Percentiles rank a stretch among this genome's conserved stretches.
phyloP scores from a whole-genome alignment of 2,797 vertebrate genomes.

The Leuciscus waleckii region DNA sequence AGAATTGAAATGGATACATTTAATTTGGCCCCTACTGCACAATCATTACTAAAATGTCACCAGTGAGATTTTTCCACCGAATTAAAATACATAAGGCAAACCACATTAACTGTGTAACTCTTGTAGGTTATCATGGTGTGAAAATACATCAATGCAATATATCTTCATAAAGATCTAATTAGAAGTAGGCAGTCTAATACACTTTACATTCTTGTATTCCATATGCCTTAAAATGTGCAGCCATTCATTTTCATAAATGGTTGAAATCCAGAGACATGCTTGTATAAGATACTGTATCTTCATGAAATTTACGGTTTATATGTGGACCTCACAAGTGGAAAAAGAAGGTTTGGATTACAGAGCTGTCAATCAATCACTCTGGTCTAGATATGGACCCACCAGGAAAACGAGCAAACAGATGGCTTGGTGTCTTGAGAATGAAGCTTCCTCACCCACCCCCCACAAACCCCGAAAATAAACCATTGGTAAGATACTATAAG shows the following conservation, averaged over 20 bases:
- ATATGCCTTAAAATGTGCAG: background rate
- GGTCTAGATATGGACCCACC: constrained; percentile 67
- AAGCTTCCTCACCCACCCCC: constrained; percentile 59
- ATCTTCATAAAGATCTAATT: constrained; percentile 19
- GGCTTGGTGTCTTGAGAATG: constrained; percentile 68
- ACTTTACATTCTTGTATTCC: background rate
- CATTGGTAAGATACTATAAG: constrained; percentile 75
- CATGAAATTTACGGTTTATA: constrained; percentile 48
- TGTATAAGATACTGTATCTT: constrained; percentile 43
- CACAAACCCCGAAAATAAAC: constrained; percentile 63
- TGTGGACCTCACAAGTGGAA: constrained; percentile 52
- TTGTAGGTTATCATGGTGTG: background rate
- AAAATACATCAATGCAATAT: constrained; percentile 14
- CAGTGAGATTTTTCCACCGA: background rate
- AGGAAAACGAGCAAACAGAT: constrained; percentile 78
- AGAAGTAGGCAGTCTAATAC: background rate
- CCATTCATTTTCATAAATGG: constrained; percentile 4
- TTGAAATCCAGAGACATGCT: background rate
- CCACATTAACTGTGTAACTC: background rate
- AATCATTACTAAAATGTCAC: constrained; percentile 10
- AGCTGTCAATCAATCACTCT: constrained; percentile 75
- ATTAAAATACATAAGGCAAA: background rate
- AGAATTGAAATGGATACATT: background rate
- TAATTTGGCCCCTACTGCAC: background rate
- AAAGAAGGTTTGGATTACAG: constrained; percentile 70